Conservation (phyloP, 2,888 invertebrate genomes). For the Choreutis nemorana region DNA sequence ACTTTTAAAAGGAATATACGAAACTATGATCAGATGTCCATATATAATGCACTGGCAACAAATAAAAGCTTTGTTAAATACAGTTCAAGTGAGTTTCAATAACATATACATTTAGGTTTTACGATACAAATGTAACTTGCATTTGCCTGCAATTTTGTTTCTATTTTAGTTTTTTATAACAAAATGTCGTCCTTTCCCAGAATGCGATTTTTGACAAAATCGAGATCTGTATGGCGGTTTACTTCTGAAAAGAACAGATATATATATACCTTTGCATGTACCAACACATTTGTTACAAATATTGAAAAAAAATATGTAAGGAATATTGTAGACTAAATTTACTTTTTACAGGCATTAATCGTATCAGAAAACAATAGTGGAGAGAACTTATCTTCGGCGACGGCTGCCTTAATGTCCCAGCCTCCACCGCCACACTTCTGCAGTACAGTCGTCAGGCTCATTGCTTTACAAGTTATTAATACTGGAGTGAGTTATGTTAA, state of each 20-base stretch:
- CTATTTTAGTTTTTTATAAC: no score
- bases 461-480: conserved; percentile 94
- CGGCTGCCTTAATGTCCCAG: conserved; percentile 87
- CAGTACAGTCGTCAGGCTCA: conserved; percentile 93
- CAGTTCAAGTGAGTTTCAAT: conserved; percentile 89
- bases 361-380: conserved; percentile 77
- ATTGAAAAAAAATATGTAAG: no score
- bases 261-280: no score
- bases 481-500: conserved; percentile 83
- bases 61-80: conserved; percentile 85
- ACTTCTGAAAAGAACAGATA: no score
- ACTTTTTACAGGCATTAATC: conserved; percentile 69
- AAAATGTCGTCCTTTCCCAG: no score
- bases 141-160: no score
- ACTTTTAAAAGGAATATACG: conserved; percentile 92
- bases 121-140: no score
- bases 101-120: no score
- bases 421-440: conserved; percentile 95
- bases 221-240: no score
- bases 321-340: no score
- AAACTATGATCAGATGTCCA: conserved; percentile 91
- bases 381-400: conserved; percentile 83
- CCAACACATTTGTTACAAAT: no score
- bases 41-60: conserved; percentile 97
- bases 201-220: no score